Conservation (phyloP, 2,113 vertebrate species). For the Ahaetulla prasina region DNA sequence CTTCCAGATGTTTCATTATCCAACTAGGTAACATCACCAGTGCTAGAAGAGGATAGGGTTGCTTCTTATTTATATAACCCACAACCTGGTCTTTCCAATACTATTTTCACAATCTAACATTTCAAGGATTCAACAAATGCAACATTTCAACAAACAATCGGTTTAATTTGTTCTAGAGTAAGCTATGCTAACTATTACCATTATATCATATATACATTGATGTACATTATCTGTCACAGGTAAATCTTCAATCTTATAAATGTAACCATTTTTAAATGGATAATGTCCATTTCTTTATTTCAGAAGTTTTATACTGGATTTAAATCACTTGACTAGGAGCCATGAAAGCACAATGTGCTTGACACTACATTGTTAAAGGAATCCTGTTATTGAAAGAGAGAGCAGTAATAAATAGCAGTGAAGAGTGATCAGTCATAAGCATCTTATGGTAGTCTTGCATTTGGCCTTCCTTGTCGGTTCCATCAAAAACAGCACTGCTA, state of each 20-base stretch:
- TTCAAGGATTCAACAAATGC: not conserved
- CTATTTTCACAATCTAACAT: not conserved
- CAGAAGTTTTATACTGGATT: not conserved
- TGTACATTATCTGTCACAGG: not conserved
- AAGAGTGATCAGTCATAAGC: not conserved
- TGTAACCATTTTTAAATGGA: constrained; percentile 21
- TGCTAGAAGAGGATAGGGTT: not conserved
- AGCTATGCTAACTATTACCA: constrained; percentile 15
- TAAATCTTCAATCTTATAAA: not conserved
- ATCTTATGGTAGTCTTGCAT: not conserved
- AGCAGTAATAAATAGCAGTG: constrained; percentile 17
- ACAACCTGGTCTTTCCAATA: not conserved
- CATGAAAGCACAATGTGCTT: constrained; percentile 19
- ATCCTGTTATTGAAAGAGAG: constrained; percentile 13
- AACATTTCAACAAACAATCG: not conserved
- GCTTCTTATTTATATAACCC: not conserved
- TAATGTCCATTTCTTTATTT: constrained; percentile 30
- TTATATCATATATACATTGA: constrained; percentile 13
- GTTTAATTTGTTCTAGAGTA: not conserved
- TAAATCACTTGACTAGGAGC: not conserved
- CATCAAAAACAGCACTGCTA: not conserved
- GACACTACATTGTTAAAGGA: constrained; percentile 25
- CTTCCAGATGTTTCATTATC: not conserved
- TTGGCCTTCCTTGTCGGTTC: not conserved
- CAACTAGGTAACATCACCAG: not conserved